phyloP scores from a whole-genome alignment of 2,797 vertebrate species.

The Argya squamiceps region DNA sequence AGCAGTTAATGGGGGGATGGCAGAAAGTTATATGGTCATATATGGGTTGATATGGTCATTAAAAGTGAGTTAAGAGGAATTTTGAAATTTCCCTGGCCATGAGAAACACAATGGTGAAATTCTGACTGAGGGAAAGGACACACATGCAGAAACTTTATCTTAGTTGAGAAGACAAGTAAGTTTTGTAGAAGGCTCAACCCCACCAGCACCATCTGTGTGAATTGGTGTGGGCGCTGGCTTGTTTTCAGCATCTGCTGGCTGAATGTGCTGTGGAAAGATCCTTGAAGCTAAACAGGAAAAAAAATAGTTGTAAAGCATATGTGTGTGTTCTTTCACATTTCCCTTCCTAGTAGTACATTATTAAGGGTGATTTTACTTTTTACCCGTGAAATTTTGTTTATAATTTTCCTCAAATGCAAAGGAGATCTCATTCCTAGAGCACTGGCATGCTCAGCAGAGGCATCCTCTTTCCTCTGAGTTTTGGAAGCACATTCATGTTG shows the following conservation, averaged over 20 bases:
- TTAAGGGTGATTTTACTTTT: background rate
- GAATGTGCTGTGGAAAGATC: background rate
- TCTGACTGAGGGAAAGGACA: background rate
- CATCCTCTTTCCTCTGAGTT: background rate
- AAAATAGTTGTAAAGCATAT: background rate
- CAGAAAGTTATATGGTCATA: background rate
- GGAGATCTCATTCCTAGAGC: background rate
- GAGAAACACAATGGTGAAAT: background rate
- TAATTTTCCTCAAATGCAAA: background rate
- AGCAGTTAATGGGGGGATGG: background rate
- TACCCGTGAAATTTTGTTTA: background rate
- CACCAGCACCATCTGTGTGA: background rate
- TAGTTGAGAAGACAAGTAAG: background rate
- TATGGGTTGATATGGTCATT: background rate
- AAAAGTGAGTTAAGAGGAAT: constrained; percentile 1
- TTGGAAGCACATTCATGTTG: background rate
- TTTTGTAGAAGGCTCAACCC: background rate
- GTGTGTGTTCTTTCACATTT: background rate
- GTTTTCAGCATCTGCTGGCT: constrained; percentile 31
- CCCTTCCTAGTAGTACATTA: background rate
- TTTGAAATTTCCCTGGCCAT: background rate
- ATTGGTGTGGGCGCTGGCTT: background rate
- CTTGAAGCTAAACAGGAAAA: background rate
- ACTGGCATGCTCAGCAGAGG: fast-evolving
- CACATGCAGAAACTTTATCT: background rate